phyloP scores from a whole-genome alignment of 1,140 invertebrate genomes.

The Drosophila asahinai region DNA sequence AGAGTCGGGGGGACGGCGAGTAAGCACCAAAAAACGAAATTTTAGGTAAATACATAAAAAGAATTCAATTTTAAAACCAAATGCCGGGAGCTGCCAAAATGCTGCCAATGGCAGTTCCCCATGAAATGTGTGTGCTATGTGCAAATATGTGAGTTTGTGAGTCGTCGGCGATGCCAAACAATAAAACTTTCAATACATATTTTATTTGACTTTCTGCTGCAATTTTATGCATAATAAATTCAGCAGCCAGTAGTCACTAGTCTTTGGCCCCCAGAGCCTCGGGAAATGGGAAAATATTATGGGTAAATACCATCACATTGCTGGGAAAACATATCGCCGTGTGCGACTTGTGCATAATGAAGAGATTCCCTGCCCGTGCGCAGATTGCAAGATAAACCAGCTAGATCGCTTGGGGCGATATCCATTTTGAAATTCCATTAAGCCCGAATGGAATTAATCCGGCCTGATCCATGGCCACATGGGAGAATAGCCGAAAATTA shows the following conservation, averaged over 20 bases:
- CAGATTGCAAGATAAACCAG: constrained; percentile 14
- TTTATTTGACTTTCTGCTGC: constrained; percentile 73
- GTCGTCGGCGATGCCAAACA: constrained; percentile 36
- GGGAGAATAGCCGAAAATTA: constrained; percentile 15
- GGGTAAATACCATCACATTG: constrained; percentile 17
- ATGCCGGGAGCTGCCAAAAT: constrained; percentile 44
- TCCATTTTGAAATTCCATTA: constrained; percentile 36
- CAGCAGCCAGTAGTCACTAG: constrained; percentile 29
- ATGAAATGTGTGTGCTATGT: constrained; percentile 56
- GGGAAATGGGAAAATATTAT: constrained; percentile 13
- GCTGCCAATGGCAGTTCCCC: constrained; percentile 35
- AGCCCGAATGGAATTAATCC: constrained; percentile 17
- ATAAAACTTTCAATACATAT: constrained; percentile 81
- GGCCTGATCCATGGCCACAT: constrained; percentile 7
- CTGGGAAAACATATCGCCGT: constrained; percentile 4
- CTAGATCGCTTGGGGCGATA: constrained; percentile 5
- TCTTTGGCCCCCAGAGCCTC: constrained; percentile 1
- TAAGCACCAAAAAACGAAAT: constrained; percentile 58
- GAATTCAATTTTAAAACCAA: constrained; percentile 71
- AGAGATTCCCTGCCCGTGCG: not conserved
- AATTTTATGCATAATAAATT: constrained; percentile 80
- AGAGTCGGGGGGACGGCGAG: constrained; percentile 30
- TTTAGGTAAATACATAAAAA: constrained; percentile 75
- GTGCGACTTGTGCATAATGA: constrained; percentile 38
- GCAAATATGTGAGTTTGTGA: constrained; percentile 51